Base-by-base conservation (phyloP, 2,888 invertebrate species). In the Drosophila diplacantha region DNA sequence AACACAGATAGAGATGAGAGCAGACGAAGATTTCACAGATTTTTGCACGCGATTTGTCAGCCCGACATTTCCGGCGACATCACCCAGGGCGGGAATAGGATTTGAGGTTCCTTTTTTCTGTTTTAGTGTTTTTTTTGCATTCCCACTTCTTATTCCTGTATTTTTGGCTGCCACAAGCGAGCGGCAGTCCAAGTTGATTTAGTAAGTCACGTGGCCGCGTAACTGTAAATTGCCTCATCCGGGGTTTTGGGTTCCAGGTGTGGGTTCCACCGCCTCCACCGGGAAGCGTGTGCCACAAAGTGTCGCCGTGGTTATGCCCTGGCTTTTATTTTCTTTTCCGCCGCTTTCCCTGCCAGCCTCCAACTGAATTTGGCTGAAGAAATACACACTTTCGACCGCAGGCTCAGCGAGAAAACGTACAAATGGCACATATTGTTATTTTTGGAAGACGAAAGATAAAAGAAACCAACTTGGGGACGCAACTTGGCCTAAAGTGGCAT, bases 31-130 rank as follows among this genome's bases (percentile, higher is more conserved):
- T 81, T 77, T 73, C 66, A 69, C 81, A 83, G 80, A 84, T 84
- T 85, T 83, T 76, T 78, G 72, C 73, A 75, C 74, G 76, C 81
- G 81, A 79, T 86, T 86, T 85, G 82, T 85, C 85, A 85, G 84
- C 72, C 74, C 84, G 85, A 79, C 83, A 83, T 75, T 81, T 83
- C 66, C 69, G 79, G 58, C 64, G 51, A 58, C 59, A 53, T 50
- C 65, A 44, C 58, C 56, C 53, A 35, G 54, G 66, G 67, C 56
- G 73, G 62, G 80, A 69, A 81, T 81, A 74, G 71, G 81, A 80
- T 67, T 78, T 64, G 62, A 74, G 66, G 41, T 41, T 37, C 26
- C 24, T 57, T 37, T 46, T 54, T 44, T 9, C 5, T 8, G 14
- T 22, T 46, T 46, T 37, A 1, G 2, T 18, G 2, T 22, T 39